Conservation (phyloP, 2,797 vertebrate species). For the Crenuchus spilurus region DNA sequence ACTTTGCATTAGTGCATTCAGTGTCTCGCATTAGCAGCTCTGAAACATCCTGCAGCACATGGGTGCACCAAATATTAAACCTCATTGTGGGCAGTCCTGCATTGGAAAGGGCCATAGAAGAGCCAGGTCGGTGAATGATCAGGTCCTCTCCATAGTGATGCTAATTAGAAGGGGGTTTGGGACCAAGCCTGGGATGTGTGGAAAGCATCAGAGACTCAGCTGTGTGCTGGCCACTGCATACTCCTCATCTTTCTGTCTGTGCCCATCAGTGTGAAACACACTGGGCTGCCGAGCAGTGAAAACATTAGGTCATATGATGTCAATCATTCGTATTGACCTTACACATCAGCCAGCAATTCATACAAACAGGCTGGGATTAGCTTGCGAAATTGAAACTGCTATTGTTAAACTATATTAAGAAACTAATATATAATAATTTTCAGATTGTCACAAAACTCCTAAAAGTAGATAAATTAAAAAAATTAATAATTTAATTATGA, state of each 20-base stretch:
- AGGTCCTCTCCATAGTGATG: slow-evolving; percentile 4
- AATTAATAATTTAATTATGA: too few species aligned
- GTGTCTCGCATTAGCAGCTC: not conserved
- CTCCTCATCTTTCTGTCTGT: slow-evolving; percentile 31
- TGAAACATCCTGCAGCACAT: not conserved
- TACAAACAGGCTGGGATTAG: not conserved
- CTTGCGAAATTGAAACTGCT: not conserved
- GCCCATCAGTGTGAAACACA: slow-evolving; percentile 17
- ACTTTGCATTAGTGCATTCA: slow-evolving; percentile 23
- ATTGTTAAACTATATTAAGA: too few species aligned
- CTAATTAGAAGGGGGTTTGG: slow-evolving; percentile 16
- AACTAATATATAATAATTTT: too few species aligned
- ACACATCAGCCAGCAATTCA: not conserved
- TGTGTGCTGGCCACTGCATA: slow-evolving; percentile 8
- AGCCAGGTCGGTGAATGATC: slow-evolving; percentile 20
- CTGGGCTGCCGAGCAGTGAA: slow-evolving; percentile 11
- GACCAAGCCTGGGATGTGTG: not conserved
- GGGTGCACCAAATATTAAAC: not conserved
- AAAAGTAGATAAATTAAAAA: too few species aligned
- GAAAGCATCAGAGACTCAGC: slow-evolving; percentile 5
- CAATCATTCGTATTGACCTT: slow-evolving; percentile 10
- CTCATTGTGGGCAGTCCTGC: not conserved
- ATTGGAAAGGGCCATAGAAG: not conserved
- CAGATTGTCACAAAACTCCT: too few species aligned
- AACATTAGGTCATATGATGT: not conserved